Percentiles rank a stretch among this genome's conserved stretches.
These are phyloP conservation scores for Parnassius smintheus DNA, from an alignment of 2,888 invertebrate genomes.

Conservation along the genomic window DNA sequence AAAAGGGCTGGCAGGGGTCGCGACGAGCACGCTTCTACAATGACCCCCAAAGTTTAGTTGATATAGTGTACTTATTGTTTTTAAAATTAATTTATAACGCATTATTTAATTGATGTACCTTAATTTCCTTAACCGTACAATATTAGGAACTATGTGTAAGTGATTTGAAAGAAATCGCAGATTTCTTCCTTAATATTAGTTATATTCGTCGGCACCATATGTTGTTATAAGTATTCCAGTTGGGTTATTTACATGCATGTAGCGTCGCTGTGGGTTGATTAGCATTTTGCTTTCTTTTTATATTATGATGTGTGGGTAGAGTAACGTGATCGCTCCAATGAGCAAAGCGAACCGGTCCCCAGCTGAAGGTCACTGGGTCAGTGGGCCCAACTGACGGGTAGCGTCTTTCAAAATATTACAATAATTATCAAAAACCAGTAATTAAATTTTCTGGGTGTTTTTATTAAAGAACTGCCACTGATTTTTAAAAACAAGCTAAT, in stretches of 20 bases:
- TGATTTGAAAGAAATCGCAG: too few species aligned
- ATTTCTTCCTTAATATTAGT: neutral
- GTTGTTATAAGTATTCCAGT: slow-evolving; percentile 1
- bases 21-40: too few species aligned
- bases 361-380: slow-evolving; percentile 72
- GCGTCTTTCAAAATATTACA: slow-evolving; percentile 24
- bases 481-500: too few species aligned
- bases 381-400: slow-evolving; percentile 43
- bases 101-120: too few species aligned
- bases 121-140: too few species aligned
- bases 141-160: too few species aligned
- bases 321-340: slow-evolving; percentile 36
- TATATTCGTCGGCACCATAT: neutral
- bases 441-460: neutral
- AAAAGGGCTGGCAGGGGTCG: too few species aligned
- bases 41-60: too few species aligned
- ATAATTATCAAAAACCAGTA: neutral
- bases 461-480: too few species aligned
- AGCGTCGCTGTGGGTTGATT: slow-evolving; percentile 26
- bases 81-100: too few species aligned
- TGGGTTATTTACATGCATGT: slow-evolving; percentile 14
- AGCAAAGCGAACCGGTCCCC: slow-evolving; percentile 54
- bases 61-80: too few species aligned
- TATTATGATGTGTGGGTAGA: slow-evolving; percentile 35
- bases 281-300: slow-evolving; percentile 49